These are phyloP conservation scores for Stenurella melanura DNA, from an alignment of 2,888 invertebrate genomes.

Conservation along the genomic window DNA sequence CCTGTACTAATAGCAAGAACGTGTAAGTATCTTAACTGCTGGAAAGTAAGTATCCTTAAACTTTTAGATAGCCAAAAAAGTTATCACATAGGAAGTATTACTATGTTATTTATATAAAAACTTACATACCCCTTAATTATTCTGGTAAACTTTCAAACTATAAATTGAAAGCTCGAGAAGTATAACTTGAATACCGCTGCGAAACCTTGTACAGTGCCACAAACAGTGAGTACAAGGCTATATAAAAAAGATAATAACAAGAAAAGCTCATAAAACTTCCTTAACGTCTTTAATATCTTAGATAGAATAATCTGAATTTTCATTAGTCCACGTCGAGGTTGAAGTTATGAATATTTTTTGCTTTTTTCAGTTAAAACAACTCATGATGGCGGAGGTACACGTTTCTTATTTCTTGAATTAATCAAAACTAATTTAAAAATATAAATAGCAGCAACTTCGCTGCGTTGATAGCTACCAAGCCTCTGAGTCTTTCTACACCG, in stretches of 20 bases:
- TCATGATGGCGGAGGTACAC: not conserved
- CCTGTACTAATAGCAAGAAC: too few relatives aligned
- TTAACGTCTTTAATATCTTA: constrained; percentile 23
- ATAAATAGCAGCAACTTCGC: constrained; percentile 8
- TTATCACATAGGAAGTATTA: too few relatives aligned
- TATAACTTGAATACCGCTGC: not conserved
- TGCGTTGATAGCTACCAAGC: constrained; percentile 16
- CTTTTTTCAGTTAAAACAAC: constrained; percentile 10
- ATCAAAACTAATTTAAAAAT: constrained; percentile 23
- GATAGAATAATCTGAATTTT: constrained; percentile 18
- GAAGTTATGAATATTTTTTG: constrained; percentile 4
- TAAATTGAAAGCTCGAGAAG: not conserved
- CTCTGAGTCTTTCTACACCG: constrained; percentile 13
- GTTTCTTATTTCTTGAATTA: constrained; percentile 8
- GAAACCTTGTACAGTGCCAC: not conserved
- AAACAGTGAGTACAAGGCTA: not conserved
- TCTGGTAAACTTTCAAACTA: not conserved
- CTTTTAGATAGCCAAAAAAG: too few relatives aligned
- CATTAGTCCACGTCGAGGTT: not conserved
- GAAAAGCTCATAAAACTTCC: constrained; percentile 17
- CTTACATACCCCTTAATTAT: not conserved
- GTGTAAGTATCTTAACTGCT: too few relatives aligned
- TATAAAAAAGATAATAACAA: constrained; percentile 4
- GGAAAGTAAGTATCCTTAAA: too few relatives aligned
- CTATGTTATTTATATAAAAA: not conserved